Conservation (phyloP, 35 echinoderm and acorn worm species). For the Lytechinus variegatus region DNA sequence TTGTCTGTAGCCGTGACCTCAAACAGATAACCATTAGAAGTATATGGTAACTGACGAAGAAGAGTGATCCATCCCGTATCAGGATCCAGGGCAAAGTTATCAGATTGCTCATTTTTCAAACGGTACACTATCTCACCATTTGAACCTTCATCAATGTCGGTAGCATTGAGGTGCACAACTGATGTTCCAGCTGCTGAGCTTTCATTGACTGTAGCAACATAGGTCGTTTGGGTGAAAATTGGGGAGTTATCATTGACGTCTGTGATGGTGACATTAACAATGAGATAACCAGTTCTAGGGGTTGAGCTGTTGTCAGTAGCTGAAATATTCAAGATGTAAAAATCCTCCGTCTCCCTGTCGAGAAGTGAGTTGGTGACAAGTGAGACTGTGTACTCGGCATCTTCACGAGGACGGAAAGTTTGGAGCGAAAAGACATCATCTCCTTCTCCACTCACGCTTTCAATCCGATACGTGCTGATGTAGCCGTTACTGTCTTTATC, state of each 20-base stretch:
- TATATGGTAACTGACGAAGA: slow-evolving; percentile 62
- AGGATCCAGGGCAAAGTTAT: slow-evolving; percentile 76
- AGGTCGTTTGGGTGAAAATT: slow-evolving; percentile 76
- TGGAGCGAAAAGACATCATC: slow-evolving; percentile 66
- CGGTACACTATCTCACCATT: slow-evolving; percentile 89
- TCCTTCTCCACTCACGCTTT: slow-evolving; percentile 58
- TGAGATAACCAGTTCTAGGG: slow-evolving; percentile 62
- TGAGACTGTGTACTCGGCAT: slow-evolving; percentile 53
- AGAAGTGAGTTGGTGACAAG: slow-evolving; percentile 57
- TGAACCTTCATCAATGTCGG: slow-evolving; percentile 72
- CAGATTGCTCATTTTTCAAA: slow-evolving; percentile 52
- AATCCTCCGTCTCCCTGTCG: slow-evolving; percentile 75
- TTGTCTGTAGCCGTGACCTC: slow-evolving; percentile 81
- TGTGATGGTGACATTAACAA: slow-evolving; percentile 69
- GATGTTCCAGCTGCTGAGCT: slow-evolving; percentile 61
- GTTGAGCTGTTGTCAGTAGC: slow-evolving; percentile 82
- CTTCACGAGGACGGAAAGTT: slow-evolving; percentile 62
- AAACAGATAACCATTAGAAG: slow-evolving; percentile 57
- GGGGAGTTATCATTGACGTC: slow-evolving; percentile 94
- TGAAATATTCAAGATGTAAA: slow-evolving; percentile 87
- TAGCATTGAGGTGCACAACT: slow-evolving; percentile 81
- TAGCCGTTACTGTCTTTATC: slow-evolving; percentile 79
- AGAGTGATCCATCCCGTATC: slow-evolving; percentile 72
- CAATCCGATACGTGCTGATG: slow-evolving; percentile 57
- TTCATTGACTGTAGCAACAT: slow-evolving; percentile 82